Evolutionary conservation across 2,888 invertebrate species (phyloP).

Genomic region (Nyleta sp.): DNA sequence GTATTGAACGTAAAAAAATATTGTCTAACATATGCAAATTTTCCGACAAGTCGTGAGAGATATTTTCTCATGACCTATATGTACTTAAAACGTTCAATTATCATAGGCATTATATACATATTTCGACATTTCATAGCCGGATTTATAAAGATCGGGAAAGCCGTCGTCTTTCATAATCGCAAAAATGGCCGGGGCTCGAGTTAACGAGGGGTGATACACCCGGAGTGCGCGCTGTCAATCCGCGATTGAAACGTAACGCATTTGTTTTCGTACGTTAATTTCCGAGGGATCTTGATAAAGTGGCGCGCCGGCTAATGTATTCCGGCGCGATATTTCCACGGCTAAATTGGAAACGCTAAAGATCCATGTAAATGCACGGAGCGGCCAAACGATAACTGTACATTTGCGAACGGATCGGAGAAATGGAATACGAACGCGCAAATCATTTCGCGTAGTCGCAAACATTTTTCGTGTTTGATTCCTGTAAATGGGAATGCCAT

Average conservation of each 20-base stretch:
- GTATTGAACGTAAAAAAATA: neutral
- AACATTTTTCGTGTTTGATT: neutral
- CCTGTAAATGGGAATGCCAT: too few species aligned
- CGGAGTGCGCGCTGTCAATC: conserved; percentile 34
- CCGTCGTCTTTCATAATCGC: conserved; percentile 35
- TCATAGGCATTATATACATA: conserved; percentile 24
- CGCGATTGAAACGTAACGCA: conserved; percentile 38
- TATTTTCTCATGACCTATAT: conserved; percentile 47
- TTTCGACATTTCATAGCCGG: conserved; percentile 31
- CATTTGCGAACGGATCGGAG: conserved; percentile 32
- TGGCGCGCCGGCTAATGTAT: conserved; percentile 24
- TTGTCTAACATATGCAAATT: conserved; percentile 31
- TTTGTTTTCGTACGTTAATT: conserved; percentile 42
- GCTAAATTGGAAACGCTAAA: conserved; percentile 51
- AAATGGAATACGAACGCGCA: conserved; percentile 30
- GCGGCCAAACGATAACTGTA: conserved; percentile 50
- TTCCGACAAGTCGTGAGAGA: conserved; percentile 9
- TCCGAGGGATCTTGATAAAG: conserved; percentile 41
- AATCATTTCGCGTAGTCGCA: conserved; percentile 6
- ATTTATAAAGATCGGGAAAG: conserved; percentile 25
- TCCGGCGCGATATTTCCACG: conserved; percentile 44
- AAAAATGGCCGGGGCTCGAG: conserved; percentile 3
- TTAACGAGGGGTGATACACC: conserved; percentile 13
- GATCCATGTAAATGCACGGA: conserved; percentile 44
- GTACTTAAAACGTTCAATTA: conserved; percentile 41